phyloP scores from a whole-genome alignment of 2,888 invertebrate species.

The Metopia argyrocephala region DNA sequence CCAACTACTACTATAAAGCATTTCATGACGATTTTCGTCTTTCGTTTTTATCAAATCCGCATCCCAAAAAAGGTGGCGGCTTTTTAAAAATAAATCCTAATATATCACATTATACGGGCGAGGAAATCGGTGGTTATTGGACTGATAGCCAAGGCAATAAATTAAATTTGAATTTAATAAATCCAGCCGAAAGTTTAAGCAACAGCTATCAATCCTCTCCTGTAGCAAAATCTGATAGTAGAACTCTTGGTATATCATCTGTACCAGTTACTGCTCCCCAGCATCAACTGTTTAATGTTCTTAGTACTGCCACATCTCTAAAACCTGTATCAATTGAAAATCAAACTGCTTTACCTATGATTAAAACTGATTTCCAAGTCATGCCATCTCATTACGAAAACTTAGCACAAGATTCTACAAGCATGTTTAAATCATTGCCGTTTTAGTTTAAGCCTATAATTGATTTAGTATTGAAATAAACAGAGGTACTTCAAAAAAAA shows the following conservation, averaged over 20 bases:
- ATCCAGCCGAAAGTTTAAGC: constrained; percentile 12
- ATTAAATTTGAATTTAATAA: neutral
- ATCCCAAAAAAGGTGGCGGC: constrained; percentile 1
- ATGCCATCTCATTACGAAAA: neutral
- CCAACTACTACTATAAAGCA: constrained; percentile 46
- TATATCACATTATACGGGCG: constrained; percentile 62
- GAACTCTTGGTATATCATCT: no score
- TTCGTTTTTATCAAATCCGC: constrained; percentile 44
- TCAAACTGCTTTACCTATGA: neutral
- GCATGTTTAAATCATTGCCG: constrained; percentile 2
- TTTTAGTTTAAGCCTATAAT: neutral
- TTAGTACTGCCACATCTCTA: neutral
- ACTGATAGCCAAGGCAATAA: constrained; percentile 2
- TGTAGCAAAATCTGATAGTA: neutral
- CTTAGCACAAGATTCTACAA: neutral
- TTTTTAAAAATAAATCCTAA: constrained; percentile 51
- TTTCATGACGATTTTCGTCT: constrained; percentile 61
- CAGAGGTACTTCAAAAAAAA: neutral
- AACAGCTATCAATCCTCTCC: neutral
- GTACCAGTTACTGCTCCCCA: neutral
- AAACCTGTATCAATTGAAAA: neutral
- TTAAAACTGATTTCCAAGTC: constrained; percentile 3
- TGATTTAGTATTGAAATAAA: neutral
- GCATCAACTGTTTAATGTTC: neutral
- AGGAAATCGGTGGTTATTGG: constrained; percentile 63